Evolutionary conservation across 2,888 invertebrate species (phyloP).

Genomic region (Phasia obesa): DNA sequence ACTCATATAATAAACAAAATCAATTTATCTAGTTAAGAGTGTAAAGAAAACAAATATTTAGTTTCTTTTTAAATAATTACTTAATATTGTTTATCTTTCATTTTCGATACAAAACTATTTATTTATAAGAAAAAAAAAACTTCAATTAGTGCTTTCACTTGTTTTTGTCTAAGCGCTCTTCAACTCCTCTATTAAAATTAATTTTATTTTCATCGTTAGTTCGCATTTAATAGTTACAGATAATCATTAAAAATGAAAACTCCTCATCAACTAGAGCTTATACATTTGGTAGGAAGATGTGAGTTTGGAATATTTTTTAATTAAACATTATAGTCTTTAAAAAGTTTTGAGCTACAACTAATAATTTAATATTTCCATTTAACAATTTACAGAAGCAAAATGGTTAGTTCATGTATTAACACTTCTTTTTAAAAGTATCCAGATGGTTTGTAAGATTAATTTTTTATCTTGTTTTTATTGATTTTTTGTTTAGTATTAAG

Average conservation of each 20-base stretch:
- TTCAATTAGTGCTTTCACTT: conserved; percentile 46
- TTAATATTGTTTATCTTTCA: conserved; percentile 27
- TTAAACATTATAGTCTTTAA: not conserved
- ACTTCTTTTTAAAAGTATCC: not conserved
- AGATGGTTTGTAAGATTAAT: conserved; percentile 12
- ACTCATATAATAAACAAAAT: conserved; percentile 48
- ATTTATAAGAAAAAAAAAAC: conserved; percentile 10
- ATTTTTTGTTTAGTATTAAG: conserved; percentile 62
- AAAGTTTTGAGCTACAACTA: not conserved
- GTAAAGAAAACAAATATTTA: conserved; percentile 47
- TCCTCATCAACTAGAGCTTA: conserved; percentile 30
- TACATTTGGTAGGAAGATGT: not conserved
- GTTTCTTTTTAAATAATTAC: conserved; percentile 34
- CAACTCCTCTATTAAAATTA: conserved; percentile 2
- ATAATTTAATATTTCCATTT: too few relatives aligned
- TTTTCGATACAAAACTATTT: conserved; percentile 14
- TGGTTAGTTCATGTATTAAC: too few relatives aligned
- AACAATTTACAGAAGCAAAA: too few relatives aligned
- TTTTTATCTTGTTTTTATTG: conserved; percentile 33
- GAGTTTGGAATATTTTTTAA: not conserved
- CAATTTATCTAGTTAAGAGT: conserved; percentile 60
- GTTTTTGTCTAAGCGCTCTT: conserved; percentile 46
- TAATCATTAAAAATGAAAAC: conserved; percentile 26
- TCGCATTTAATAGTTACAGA: conserved; percentile 64
- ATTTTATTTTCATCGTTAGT: conserved; percentile 40